Evolutionary conservation across 2,888 invertebrate species (phyloP).

Genomic region (Acanthosepion pharaonis): DNA sequence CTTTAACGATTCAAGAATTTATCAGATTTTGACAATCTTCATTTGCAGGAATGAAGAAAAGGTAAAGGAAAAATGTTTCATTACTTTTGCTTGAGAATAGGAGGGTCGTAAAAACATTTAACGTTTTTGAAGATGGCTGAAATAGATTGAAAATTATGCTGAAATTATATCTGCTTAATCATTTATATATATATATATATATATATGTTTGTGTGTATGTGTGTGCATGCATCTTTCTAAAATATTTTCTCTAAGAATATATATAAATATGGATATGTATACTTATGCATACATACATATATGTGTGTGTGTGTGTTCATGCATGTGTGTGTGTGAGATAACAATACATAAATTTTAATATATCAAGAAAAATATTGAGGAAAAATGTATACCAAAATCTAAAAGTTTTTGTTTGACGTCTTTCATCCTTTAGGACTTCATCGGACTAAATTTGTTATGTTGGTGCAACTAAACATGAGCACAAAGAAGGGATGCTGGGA

Average conservation of each 20-base stretch:
- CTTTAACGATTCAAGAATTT: not conserved
- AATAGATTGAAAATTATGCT: not conserved
- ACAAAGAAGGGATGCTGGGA: too few relatives aligned
- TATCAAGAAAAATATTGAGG: too few relatives aligned
- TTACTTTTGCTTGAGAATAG: not conserved
- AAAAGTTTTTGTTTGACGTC: too few relatives aligned
- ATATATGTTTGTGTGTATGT: not conserved
- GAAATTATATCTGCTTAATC: not conserved
- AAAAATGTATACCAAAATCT: too few relatives aligned
- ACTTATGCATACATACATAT: not conserved
- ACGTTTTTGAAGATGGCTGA: not conserved
- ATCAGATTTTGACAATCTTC: slow-evolving; percentile 22
- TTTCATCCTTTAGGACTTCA: too few relatives aligned
- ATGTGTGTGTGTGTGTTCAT: not conserved
- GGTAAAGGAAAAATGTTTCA: not conserved
- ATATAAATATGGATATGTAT: not conserved
- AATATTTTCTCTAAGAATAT: too few relatives aligned
- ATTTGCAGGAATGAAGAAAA: not conserved
- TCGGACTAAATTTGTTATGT: too few relatives aligned
- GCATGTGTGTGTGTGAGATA: too few relatives aligned
- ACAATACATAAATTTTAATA: too few relatives aligned
- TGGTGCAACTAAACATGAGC: too few relatives aligned
- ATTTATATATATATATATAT: not conserved
- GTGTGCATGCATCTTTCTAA: too few relatives aligned
- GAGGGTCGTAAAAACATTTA: not conserved